These are phyloP conservation scores for Cyaniris semiargus DNA, from an alignment of 2,888 invertebrate genomes.

Conservation along the genomic window DNA sequence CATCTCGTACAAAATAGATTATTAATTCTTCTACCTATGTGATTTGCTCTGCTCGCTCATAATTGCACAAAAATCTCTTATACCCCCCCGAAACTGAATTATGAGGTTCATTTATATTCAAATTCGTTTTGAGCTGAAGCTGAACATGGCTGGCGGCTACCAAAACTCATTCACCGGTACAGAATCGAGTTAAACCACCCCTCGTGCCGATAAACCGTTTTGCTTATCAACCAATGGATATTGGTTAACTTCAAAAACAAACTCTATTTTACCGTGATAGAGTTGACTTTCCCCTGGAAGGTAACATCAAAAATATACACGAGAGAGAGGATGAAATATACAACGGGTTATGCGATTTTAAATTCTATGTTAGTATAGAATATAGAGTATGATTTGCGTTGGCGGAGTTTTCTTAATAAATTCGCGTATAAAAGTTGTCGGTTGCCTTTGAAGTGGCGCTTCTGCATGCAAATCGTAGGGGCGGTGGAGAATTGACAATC, in stretches of 20 bases:
- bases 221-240: slow-evolving; percentile 37
- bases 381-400: slow-evolving; percentile 43
- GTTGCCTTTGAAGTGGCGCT: slow-evolving; percentile 79
- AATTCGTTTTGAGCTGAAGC: slow-evolving; percentile 20
- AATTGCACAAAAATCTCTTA: slow-evolving; percentile 3
- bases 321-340: not conserved
- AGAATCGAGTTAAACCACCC: slow-evolving; percentile 73
- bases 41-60: too few relatives aligned
- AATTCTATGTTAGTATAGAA: accelerated
- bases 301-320: not conserved
- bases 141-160: slow-evolving; percentile 72
- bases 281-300: slow-evolving; percentile 31
- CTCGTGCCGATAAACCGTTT: slow-evolving; percentile 66
- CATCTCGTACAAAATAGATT: too few relatives aligned
- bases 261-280: not conserved
- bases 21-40: too few relatives aligned
- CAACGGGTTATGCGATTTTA: not conserved
- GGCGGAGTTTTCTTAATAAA: slow-evolving; percentile 37
- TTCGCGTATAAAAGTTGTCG: slow-evolving; percentile 61
- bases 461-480: slow-evolving; percentile 76
- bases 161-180: slow-evolving; percentile 79
- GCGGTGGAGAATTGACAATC: slow-evolving; percentile 59
- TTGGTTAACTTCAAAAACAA: slow-evolving; percentile 34
- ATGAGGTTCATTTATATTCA: slow-evolving; percentile 19
- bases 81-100: not conserved